Evolutionary conservation across 2,797 vertebrate genomes (phyloP).

Genomic region (Darevskia nairensis): DNA sequence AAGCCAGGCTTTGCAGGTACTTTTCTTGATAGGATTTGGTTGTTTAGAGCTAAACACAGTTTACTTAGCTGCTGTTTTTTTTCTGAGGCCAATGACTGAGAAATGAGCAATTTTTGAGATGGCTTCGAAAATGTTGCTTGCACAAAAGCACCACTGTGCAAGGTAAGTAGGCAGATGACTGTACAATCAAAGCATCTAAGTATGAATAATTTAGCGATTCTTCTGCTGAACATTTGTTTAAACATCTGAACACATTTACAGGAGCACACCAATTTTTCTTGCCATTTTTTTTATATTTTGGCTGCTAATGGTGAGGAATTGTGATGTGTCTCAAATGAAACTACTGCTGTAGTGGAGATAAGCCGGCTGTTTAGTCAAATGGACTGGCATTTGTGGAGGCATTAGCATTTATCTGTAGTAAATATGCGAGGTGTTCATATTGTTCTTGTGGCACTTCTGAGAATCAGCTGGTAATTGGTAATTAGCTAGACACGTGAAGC

Average conservation of each 20-base stretch:
- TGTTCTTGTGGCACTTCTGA: constrained; percentile 44
- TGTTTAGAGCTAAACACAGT: constrained; percentile 4
- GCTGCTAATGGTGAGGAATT: constrained; percentile 17
- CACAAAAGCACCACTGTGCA: neutral
- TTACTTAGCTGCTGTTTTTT: constrained; percentile 5
- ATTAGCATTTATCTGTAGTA: constrained; percentile 17
- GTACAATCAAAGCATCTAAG: constrained; percentile 16
- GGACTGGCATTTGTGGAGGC: constrained; percentile 3
- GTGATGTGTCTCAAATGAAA: neutral
- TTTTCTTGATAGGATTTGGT: neutral
- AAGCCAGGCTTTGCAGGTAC: neutral
- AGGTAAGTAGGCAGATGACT: neutral
- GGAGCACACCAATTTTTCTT: constrained; percentile 20
- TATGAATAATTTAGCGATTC: constrained; percentile 36
- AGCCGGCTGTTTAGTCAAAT: neutral
- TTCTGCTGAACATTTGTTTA: constrained; percentile 34
- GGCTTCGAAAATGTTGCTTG: neutral
- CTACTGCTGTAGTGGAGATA: constrained; percentile 7
- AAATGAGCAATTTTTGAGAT: constrained; percentile 7
- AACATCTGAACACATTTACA: constrained; percentile 13
- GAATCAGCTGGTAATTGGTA: constrained; percentile 32
- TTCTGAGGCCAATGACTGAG: neutral
- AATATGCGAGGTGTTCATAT: constrained; percentile 6
- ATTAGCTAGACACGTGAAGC: constrained; percentile 46
- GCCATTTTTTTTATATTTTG: neutral